Conservation (phyloP, 2,113 vertebrate genomes). For the Manacus vitellinus region DNA sequence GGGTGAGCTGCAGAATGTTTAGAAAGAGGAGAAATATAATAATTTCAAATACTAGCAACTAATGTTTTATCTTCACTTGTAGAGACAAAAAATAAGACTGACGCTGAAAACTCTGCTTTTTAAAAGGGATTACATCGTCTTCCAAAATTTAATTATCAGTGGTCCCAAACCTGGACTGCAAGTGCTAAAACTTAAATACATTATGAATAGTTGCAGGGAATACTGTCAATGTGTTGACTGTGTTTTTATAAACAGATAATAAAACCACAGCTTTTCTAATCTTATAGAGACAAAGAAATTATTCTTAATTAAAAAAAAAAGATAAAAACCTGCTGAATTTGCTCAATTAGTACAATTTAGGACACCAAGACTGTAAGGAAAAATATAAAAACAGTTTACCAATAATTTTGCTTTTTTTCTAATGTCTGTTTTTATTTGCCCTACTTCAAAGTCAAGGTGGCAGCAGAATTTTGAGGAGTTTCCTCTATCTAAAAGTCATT, state of each 20-base stretch:
- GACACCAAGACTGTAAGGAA: rapidly evolving
- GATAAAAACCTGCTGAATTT: background rate
- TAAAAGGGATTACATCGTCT: background rate
- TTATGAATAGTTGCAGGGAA: background rate
- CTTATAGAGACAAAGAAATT: background rate
- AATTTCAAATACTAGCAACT: background rate
- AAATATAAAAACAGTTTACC: background rate
- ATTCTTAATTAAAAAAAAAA: background rate
- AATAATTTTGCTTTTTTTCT: background rate
- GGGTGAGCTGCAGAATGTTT: background rate
- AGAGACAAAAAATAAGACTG: background rate
- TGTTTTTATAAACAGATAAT: background rate
- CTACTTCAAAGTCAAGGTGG: background rate
- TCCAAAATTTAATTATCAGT: background rate
- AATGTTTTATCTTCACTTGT: background rate
- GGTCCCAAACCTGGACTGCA: rapidly evolving
- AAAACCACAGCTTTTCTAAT: background rate
- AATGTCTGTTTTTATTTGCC: background rate
- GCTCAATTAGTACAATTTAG: background rate
- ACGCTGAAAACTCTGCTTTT: background rate
- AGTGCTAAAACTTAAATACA: background rate
- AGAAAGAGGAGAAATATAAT: background rate
- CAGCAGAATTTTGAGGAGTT: background rate
- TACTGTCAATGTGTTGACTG: background rate
- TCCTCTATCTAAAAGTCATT: background rate